These are phyloP conservation scores for Drosophila ercepeae DNA, from an alignment of 1,140 invertebrate genomes.

Conservation along the genomic window DNA sequence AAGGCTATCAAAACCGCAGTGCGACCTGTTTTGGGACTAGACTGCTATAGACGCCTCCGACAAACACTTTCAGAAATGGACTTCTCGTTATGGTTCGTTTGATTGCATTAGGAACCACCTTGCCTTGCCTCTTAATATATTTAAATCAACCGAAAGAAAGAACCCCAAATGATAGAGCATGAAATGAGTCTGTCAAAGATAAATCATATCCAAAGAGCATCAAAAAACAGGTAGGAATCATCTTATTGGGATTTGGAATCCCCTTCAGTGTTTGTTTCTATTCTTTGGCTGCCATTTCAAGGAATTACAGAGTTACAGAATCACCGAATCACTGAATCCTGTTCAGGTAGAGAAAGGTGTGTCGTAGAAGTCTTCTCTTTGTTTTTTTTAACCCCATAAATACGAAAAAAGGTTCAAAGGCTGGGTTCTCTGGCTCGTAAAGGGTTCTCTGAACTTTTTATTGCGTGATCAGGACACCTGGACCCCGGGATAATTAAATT, in stretches of 20 bases:
- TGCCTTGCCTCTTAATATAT: slow-evolving; percentile 52
- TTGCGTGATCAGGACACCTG: slow-evolving; percentile 72
- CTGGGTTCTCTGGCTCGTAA: slow-evolving; percentile 24
- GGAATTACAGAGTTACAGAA: slow-evolving; percentile 52
- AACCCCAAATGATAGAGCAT: slow-evolving; percentile 56
- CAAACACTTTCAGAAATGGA: slow-evolving; percentile 44
- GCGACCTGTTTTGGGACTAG: slow-evolving; percentile 12
- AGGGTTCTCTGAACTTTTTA: slow-evolving; percentile 51
- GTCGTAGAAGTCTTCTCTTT: slow-evolving; percentile 6
- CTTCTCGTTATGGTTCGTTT: slow-evolving; percentile 30
- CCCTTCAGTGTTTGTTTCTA: slow-evolving; percentile 21
- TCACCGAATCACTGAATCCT: slow-evolving; percentile 40
- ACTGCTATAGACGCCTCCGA: slow-evolving; percentile 46
- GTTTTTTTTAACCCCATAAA: slow-evolving; percentile 49
- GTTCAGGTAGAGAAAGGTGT: slow-evolving; percentile 46
- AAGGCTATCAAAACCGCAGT: slow-evolving; percentile 22
- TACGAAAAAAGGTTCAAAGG: slow-evolving; percentile 42
- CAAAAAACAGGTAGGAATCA: slow-evolving; percentile 36
- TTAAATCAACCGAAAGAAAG: slow-evolving; percentile 44
- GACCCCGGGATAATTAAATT: slow-evolving; percentile 69
- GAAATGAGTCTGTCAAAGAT: slow-evolving; percentile 67
- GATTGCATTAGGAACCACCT: slow-evolving; percentile 49
- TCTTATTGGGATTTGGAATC: slow-evolving; percentile 4
- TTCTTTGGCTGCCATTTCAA: slow-evolving; percentile 30
- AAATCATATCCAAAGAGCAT: slow-evolving; percentile 53